Conservation (phyloP, 2,888 invertebrate species). For the Abscondita cerata region DNA sequence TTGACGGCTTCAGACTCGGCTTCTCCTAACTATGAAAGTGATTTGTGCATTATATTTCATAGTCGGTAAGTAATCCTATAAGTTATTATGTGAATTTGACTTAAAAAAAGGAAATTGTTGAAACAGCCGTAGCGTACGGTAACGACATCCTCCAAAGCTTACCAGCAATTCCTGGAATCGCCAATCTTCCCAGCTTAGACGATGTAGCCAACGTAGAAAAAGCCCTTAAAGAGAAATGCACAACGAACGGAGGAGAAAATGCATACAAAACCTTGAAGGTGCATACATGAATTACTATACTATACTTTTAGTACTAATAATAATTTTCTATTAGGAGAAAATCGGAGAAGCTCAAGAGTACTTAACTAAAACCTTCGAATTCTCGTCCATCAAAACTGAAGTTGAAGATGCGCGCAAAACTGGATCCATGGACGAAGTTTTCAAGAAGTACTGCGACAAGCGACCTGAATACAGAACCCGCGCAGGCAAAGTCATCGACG, state of each 20-base stretch:
- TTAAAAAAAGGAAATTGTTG: no score
- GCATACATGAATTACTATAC: no score
- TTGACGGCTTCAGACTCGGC: not conserved
- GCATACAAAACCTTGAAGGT: slow-evolving; percentile 54
- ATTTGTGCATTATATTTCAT: not conserved
- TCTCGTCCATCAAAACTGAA: slow-evolving; percentile 56
- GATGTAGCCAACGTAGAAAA: slow-evolving; percentile 53
- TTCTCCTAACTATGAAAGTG: not conserved
- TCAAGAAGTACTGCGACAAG: slow-evolving; percentile 62
- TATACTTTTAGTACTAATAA: not conserved
- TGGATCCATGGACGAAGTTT: slow-evolving; percentile 64
- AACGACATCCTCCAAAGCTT: not conserved
- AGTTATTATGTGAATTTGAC: no score
- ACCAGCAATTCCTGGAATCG: slow-evolving; percentile 43
- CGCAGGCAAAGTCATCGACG: slow-evolving; percentile 55
- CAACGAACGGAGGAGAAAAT: slow-evolving; percentile 56
- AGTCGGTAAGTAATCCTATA: slow-evolving; percentile 7
- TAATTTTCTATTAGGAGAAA: not conserved
- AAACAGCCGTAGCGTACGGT: not conserved
- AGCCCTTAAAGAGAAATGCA: slow-evolving; percentile 53
- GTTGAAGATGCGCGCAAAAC: slow-evolving; percentile 62
- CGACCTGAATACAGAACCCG: slow-evolving; percentile 58
- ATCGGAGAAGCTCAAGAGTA: no score
- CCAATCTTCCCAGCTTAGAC: slow-evolving; percentile 54
- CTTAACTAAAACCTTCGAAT: slow-evolving; percentile 54